Conservation (phyloP, 2,113 vertebrate species). For the Bubo blakistoni region DNA sequence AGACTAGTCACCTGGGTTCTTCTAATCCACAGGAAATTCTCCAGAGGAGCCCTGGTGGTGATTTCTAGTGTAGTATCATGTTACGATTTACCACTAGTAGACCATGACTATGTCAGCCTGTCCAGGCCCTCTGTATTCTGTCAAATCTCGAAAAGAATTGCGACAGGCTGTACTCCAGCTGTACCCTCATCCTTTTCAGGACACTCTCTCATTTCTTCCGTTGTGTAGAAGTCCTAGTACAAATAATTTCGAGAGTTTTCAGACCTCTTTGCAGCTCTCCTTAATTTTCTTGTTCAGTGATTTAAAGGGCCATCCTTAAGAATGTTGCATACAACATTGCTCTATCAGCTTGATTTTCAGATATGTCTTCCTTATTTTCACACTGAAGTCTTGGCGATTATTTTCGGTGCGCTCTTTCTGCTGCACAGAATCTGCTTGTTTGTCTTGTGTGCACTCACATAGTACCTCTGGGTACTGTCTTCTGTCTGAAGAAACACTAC, state of each 20-base stretch:
- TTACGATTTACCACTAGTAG: neutral
- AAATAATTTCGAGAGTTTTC: neutral
- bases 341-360: neutral
- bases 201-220: neutral
- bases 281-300: neutral
- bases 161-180: neutral
- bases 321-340: neutral
- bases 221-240: neutral
- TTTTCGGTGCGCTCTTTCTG: neutral
- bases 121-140: neutral
- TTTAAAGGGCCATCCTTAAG: neutral
- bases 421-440: neutral
- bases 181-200: neutral
- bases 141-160: neutral
- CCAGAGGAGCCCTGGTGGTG: neutral
- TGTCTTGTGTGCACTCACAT: neutral
- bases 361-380: neutral
- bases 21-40: neutral
- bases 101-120: accelerated
- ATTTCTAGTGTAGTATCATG: neutral
- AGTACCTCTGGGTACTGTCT: neutral
- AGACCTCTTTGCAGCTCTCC: neutral
- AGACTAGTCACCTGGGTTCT: neutral
- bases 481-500: neutral
- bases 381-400: neutral